phyloP scores from a whole-genome alignment of 1,140 invertebrate genomes.

The Aphaenogaster rudis region DNA sequence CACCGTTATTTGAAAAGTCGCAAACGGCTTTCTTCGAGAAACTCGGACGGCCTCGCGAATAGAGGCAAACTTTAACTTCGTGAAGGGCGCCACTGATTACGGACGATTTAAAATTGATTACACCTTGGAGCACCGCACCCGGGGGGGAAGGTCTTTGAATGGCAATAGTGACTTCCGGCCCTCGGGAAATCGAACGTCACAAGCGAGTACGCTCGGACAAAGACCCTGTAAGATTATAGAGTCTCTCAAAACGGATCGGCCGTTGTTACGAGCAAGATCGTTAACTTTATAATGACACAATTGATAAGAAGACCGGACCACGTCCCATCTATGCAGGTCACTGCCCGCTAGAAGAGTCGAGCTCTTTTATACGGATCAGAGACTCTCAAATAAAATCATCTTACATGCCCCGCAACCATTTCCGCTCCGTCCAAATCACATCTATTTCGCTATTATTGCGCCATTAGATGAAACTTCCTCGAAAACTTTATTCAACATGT shows the following conservation, averaged over 20 bases:
- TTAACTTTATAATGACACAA: constrained; percentile 80
- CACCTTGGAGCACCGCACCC: constrained; percentile 49
- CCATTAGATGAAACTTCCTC: neutral
- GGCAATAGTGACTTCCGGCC: constrained; percentile 70
- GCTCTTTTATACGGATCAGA: constrained; percentile 70
- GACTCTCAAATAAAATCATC: constrained; percentile 66
- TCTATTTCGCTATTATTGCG: constrained; percentile 16
- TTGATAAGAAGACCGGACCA: constrained; percentile 74
- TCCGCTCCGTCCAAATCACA: neutral
- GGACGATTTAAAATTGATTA: constrained; percentile 72
- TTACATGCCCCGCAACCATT: constrained; percentile 13
- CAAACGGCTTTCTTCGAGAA: constrained; percentile 24
- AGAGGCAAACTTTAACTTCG: constrained; percentile 31
- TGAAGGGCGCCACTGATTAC: constrained; percentile 47
- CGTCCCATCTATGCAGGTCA: constrained; percentile 69
- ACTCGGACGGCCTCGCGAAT: neutral
- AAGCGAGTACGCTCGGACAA: constrained; percentile 71
- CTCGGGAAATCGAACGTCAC: constrained; percentile 73
- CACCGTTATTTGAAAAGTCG: constrained; percentile 18
- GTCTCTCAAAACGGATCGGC: constrained; percentile 69
- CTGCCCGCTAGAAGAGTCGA: constrained; percentile 64
- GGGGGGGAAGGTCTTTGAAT: constrained; percentile 46
- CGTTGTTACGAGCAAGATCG: constrained; percentile 76
- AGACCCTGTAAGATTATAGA: constrained; percentile 72
- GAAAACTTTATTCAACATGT: neutral